Percentiles rank a stretch among this genome's conserved stretches.
phyloP scores from a whole-genome alignment of 1,140 invertebrate species.

The Coptotermes formosanus region DNA sequence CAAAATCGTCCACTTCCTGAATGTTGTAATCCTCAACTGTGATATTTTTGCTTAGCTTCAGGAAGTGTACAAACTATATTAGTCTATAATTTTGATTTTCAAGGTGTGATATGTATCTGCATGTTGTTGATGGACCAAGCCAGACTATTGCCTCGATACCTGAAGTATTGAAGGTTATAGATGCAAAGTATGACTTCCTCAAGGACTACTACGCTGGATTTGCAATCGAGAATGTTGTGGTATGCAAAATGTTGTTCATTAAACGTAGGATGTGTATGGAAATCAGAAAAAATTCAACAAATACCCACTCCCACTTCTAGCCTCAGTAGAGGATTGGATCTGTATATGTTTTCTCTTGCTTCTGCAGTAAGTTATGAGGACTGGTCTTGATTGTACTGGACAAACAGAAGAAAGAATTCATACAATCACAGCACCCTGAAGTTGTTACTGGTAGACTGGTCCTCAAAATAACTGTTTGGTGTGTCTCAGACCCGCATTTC shows the following conservation, averaged over 20 bases:
- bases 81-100: conserved; percentile 36
- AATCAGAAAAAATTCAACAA: too few relatives aligned
- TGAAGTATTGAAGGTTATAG: conserved; percentile 78
- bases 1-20: too few relatives aligned
- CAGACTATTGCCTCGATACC: conserved; percentile 75
- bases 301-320: too few relatives aligned
- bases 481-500: too few relatives aligned
- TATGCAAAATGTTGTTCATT: conserved; percentile 41
- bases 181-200: conserved; percentile 80
- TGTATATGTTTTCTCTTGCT: not conserved
- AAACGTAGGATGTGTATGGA: not conserved
- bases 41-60: too few relatives aligned
- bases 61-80: not conserved
- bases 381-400: too few relatives aligned
- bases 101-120: conserved; percentile 86
- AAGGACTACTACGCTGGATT: conserved; percentile 74
- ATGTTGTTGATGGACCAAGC: conserved; percentile 74
- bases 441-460: too few relatives aligned
- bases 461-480: too few relatives aligned
- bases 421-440: too few relatives aligned
- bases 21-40: too few relatives aligned
- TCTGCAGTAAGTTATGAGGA: not conserved
- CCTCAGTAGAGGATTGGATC: not conserved
- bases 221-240: conserved; percentile 80
- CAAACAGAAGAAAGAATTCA: too few relatives aligned